phyloP scores from a whole-genome alignment of 1,140 invertebrate genomes.

The Proales similis region DNA sequence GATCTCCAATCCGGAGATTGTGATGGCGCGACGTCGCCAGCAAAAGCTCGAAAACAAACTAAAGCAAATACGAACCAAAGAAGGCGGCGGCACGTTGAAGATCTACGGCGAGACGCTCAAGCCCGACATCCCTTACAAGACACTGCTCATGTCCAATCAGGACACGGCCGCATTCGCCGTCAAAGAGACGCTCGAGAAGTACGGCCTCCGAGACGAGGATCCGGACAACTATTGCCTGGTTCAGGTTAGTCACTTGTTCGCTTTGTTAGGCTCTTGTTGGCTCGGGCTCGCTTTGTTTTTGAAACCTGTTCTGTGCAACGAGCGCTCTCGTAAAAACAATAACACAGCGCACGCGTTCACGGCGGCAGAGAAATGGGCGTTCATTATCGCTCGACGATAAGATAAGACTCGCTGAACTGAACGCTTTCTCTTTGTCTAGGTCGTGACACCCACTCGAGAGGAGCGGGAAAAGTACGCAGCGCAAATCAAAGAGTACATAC shows the following conservation, averaged over 20 bases:
- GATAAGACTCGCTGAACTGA: too few species aligned
- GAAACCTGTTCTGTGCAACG: neutral
- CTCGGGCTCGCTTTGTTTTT: neutral
- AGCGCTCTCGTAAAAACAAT: too few species aligned
- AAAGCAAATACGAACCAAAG: slow-evolving; percentile 83
- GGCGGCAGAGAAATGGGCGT: too few species aligned
- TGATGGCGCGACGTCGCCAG: slow-evolving; percentile 90
- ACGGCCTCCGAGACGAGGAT: slow-evolving; percentile 79
- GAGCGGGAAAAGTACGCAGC: slow-evolving; percentile 53
- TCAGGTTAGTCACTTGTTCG: slow-evolving; percentile 59
- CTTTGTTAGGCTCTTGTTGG: neutral
- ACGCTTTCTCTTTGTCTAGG: slow-evolving; percentile 45
- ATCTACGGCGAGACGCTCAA: slow-evolving; percentile 94
- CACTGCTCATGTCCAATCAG: slow-evolving; percentile 80
- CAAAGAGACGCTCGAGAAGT: slow-evolving; percentile 91
- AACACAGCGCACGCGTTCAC: too few species aligned
- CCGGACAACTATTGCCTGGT: slow-evolving; percentile 84
- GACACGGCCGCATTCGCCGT: slow-evolving; percentile 85
- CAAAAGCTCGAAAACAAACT: slow-evolving; percentile 93
- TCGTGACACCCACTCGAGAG: slow-evolving; percentile 47
- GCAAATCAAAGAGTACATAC: slow-evolving; percentile 68
- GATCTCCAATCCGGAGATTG: slow-evolving; percentile 97
- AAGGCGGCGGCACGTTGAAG: slow-evolving; percentile 81
- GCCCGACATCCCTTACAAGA: slow-evolving; percentile 96
- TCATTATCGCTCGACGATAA: too few species aligned